Percentiles rank a stretch among this genome's conserved stretches.
Conservation (phyloP, 1,140 invertebrate genomes). For the Catajapyx aquilonaris region DNA sequence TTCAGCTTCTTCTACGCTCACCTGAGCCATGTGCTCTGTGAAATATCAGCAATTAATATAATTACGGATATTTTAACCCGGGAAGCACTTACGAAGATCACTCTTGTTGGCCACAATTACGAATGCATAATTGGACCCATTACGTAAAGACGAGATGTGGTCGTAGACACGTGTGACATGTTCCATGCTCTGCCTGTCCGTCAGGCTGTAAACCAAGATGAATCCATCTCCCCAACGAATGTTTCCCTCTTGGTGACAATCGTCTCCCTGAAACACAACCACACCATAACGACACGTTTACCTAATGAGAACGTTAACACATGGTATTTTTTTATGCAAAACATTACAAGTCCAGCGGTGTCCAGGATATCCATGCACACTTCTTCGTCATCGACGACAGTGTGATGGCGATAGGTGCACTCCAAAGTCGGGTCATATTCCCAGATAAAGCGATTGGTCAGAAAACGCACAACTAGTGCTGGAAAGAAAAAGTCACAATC, state of each 20-base stretch:
- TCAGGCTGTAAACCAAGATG: slow-evolving; percentile 62
- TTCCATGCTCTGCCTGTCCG: slow-evolving; percentile 30
- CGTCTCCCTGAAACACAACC: slow-evolving; percentile 31
- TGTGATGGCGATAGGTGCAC: slow-evolving; percentile 52
- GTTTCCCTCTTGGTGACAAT: slow-evolving; percentile 46
- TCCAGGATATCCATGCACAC: slow-evolving; percentile 58
- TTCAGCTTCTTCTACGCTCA: slow-evolving; percentile 9
- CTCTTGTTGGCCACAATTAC: background rate
- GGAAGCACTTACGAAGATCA: background rate
- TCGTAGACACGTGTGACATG: background rate
- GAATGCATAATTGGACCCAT: background rate
- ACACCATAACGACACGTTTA: slow-evolving; percentile 2
- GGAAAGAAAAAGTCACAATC: slow-evolving; percentile 20
- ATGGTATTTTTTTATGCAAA: slow-evolving; percentile 3
- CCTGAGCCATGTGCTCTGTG: slow-evolving; percentile 9
- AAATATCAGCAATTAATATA: too few relatives aligned
- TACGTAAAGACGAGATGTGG: background rate
- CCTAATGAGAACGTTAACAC: slow-evolving; percentile 18
- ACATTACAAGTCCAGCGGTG: slow-evolving; percentile 40
- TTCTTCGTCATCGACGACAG: slow-evolving; percentile 50
- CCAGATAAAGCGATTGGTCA: slow-evolving; percentile 58
- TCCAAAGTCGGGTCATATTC: slow-evolving; percentile 62
- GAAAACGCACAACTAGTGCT: slow-evolving; percentile 60
- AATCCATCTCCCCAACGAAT: slow-evolving; percentile 68
- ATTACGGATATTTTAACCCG: background rate